These are phyloP conservation scores for Galleria mellonella DNA, from an alignment of 1,140 invertebrate species.

Conservation along the genomic window DNA sequence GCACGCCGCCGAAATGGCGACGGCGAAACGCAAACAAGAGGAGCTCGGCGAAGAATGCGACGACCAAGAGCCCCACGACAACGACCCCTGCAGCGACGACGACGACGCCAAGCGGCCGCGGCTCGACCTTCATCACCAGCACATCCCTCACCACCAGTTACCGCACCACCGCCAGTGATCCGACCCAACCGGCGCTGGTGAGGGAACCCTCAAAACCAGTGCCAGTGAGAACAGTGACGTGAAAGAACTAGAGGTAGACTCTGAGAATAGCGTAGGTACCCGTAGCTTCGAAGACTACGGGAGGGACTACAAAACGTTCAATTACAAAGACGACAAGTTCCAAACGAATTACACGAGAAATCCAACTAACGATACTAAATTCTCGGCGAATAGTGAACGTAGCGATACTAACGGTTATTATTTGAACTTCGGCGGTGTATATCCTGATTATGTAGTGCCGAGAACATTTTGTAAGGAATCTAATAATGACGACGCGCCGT, in stretches of 20 bases:
- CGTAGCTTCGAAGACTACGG: constrained; percentile 1
- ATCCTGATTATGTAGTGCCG: constrained; percentile 15
- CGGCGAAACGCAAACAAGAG: constrained; percentile 96
- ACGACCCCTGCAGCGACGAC: constrained; percentile 65
- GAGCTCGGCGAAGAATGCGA: constrained; percentile 85
- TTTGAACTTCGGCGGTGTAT: constrained; percentile 10
- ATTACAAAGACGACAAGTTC: constrained; percentile 1
- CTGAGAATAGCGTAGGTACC: background rate
- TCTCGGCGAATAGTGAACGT: background rate
- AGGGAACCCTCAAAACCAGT: constrained; percentile 10
- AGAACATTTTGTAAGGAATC: constrained; percentile 20
- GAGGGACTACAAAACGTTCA: background rate
- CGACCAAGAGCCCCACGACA: constrained; percentile 58
- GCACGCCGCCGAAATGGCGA: constrained; percentile 99
- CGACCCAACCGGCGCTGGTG: constrained; percentile 11
- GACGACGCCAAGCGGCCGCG: constrained; percentile 69
- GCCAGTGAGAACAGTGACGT: constrained; percentile 12
- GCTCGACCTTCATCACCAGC: constrained; percentile 53
- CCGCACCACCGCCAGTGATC: constrained; percentile 64
- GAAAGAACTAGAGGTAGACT: constrained; percentile 7
- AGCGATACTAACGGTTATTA: constrained; percentile 6
- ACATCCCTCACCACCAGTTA: constrained; percentile 29
- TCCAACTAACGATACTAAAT: constrained; percentile 6
- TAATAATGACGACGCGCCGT: constrained; percentile 32
- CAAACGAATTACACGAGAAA: background rate